phyloP scores from a whole-genome alignment of 2,797 vertebrate genomes.

The Gymnoscopelus braueri region DNA sequence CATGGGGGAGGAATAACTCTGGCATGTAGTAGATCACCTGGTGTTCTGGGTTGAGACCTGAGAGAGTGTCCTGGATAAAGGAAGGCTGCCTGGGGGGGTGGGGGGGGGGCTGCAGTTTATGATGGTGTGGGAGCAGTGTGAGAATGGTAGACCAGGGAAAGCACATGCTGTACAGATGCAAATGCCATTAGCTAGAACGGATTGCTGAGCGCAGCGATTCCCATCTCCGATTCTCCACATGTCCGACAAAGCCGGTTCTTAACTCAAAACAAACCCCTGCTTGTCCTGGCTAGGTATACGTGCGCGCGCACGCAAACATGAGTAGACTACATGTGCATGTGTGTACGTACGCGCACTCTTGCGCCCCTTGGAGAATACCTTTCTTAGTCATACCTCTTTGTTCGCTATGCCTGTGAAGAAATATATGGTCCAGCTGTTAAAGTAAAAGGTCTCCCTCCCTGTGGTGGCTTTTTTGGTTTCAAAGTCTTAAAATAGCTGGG shows the following conservation, averaged over 20 bases:
- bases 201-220: slow-evolving; percentile 64
- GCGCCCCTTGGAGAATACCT: slow-evolving; percentile 38
- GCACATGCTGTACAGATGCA: slow-evolving; percentile 59
- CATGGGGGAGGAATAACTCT: neutral
- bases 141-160: slow-evolving; percentile 39
- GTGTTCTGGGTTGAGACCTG: neutral
- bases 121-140: slow-evolving; percentile 14
- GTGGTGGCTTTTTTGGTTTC: slow-evolving; percentile 39
- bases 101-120: neutral
- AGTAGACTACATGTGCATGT: slow-evolving; percentile 2
- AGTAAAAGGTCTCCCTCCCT: slow-evolving; percentile 23
- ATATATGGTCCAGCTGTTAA: slow-evolving; percentile 49
- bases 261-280: slow-evolving; percentile 15
- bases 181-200: slow-evolving; percentile 62
- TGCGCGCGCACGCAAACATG: neutral
- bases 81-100: neutral
- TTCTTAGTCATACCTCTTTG: slow-evolving; percentile 48
- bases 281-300: slow-evolving; percentile 17
- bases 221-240: slow-evolving; percentile 49
- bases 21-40: neutral
- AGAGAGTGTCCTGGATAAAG: slow-evolving; percentile 5
- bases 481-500: slow-evolving; percentile 57
- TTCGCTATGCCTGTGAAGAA: slow-evolving; percentile 42
- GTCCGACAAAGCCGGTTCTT: slow-evolving; percentile 19
- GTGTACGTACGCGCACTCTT: neutral